These are phyloP conservation scores for Pelmatolapia mariae DNA, from an alignment of 2,113 vertebrate genomes.

Conservation along the genomic window DNA sequence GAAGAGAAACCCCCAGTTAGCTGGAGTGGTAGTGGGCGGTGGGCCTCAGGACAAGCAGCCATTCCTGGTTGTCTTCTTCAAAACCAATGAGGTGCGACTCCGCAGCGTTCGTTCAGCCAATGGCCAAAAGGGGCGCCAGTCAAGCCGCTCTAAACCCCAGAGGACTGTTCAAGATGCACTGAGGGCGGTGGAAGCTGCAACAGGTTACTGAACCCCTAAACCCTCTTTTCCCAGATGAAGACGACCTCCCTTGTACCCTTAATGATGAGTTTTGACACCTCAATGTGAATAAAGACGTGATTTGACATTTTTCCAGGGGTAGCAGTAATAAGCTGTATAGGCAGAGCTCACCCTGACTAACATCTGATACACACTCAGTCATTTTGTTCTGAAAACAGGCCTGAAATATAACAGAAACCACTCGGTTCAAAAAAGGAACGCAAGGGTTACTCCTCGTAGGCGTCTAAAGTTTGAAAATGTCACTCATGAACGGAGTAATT, in stretches of 20 bases:
- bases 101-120: constrained; percentile 84
- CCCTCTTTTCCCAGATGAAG: background rate
- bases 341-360: background rate
- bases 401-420: background rate
- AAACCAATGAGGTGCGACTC: constrained; percentile 87
- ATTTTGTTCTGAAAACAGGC: background rate
- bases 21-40: constrained; percentile 79
- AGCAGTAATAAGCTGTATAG: background rate
- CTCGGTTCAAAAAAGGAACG: rapidly evolving
- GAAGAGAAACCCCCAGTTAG: constrained; percentile 80
- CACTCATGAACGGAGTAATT: background rate
- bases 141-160: constrained; percentile 81
- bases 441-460: background rate
- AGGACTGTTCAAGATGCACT: constrained; percentile 84
- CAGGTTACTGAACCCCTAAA: constrained; percentile 9
- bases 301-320: background rate
- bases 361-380: background rate
- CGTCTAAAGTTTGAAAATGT: background rate
- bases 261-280: background rate
- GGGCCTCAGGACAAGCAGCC: constrained; percentile 91
- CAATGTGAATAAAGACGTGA: background rate
- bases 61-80: constrained; percentile 95
- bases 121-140: constrained; percentile 81
- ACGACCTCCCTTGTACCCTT: background rate
- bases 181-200: constrained; percentile 80